Percentiles rank a stretch among this genome's conserved stretches.
Conservation (phyloP, 2,888 invertebrate genomes). For the Pilophorus perplexus region DNA sequence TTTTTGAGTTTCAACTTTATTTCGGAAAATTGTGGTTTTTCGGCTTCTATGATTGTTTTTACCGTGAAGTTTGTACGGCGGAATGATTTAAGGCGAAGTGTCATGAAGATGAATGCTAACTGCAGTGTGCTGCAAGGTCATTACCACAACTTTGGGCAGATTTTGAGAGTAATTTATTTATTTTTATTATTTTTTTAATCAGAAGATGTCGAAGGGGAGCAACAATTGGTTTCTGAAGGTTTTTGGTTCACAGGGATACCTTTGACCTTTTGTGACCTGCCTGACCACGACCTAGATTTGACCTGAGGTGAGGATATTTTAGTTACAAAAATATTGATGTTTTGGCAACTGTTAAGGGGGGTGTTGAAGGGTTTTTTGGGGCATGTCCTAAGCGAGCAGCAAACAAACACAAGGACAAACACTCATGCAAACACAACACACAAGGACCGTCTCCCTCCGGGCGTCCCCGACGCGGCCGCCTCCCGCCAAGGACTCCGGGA, state of each 20-base stretch:
- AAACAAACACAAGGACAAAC: slow-evolving; percentile 1
- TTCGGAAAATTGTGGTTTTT: too few species aligned
- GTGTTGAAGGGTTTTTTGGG: background rate
- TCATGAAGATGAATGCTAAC: too few species aligned
- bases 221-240: background rate
- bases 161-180: too few species aligned
- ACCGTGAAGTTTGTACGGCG: too few species aligned
- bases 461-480: background rate
- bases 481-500: background rate
- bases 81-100: too few species aligned
- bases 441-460: slow-evolving; percentile 12
- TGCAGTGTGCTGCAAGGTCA: too few species aligned
- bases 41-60: too few species aligned
- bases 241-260: background rate
- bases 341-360: background rate
- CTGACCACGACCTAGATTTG: slow-evolving; percentile 15
- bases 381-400: slow-evolving; percentile 12
- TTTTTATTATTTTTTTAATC: too few species aligned
- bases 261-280: slow-evolving; percentile 17
- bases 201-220: background rate
- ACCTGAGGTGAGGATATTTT: too few species aligned
- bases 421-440: slow-evolving; percentile 28
- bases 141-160: too few species aligned
- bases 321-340: too few species aligned
- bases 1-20: too few species aligned